Evolutionary conservation across 2,797 vertebrate species (phyloP).

Genomic region (Galaxias olidus): DNA sequence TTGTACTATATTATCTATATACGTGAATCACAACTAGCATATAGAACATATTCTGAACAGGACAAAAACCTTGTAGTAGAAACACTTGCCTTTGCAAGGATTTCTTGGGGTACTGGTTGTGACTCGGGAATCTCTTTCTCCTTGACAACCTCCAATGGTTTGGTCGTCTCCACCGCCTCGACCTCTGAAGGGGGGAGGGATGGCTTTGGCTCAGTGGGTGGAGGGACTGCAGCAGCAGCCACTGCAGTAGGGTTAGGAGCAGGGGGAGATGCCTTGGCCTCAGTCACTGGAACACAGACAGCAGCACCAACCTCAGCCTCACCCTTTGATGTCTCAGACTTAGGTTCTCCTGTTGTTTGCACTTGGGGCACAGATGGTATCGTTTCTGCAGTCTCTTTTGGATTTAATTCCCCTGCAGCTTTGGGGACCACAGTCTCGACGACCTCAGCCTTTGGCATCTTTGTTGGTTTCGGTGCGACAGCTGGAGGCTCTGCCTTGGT

Average conservation of each 20-base stretch:
- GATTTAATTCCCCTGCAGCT: conserved; percentile 12
- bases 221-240: conserved; percentile 18
- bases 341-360: conserved; percentile 24
- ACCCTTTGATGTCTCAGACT: conserved; percentile 28
- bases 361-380: conserved; percentile 13
- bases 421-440: conserved; percentile 1
- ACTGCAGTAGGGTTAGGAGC: conserved; percentile 29
- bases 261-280: conserved; percentile 11
- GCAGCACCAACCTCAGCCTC: conserved; percentile 12
- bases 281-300: conserved; percentile 15
- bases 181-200: conserved; percentile 22
- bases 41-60: no score
- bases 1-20: no score
- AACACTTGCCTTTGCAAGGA: conserved; percentile 45
- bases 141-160: conserved; percentile 34
- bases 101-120: conserved; percentile 20
- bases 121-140: conserved; percentile 14
- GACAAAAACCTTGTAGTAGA: no score
- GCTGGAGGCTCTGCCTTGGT: conserved; percentile 20
- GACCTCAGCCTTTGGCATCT: conserved; percentile 12
- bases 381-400: conserved; percentile 26
- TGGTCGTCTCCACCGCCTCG: conserved; percentile 27
- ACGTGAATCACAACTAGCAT: no score
- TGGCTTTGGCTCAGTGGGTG: conserved; percentile 30
- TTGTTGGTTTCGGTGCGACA: conserved; percentile 22